Evolutionary conservation across 2,113 vertebrate species (phyloP), one percentile per base, ranked within the genome.

Genomic region (Eclectus roratus): DNA sequence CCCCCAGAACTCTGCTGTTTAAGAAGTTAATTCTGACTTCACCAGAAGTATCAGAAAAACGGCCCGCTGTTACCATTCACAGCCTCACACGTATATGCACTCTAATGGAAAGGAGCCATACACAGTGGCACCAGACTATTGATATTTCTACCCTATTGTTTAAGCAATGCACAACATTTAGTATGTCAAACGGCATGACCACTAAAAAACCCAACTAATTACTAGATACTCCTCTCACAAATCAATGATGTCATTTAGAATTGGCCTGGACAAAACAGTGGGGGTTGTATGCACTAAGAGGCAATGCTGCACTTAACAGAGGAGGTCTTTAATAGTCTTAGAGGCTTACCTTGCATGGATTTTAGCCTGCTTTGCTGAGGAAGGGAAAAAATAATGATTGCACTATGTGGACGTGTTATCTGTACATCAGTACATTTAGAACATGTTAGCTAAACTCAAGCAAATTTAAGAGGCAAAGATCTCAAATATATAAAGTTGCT

Each of bases 91-190:
- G 81, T 84, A 74, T 55, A 80, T 84, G 78, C 81, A 85, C 84
- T 93, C 91, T 94, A 96, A 97, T 96, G 95, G 97, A 95, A 95
- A 96, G 77, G 50, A 97, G 81, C 35, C 78, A 88, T 95, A 81
- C 91, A 78, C 35, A 65, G 55, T 92, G 92, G 96, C 93, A 97
- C 96, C 94, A 96, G 93, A 93, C 88, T 97, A 97, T 96, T 95
- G 96, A 96, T 93, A 97, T 91, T 97, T 91, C 46, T 85, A 82
- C 60, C 33, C 65, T 77, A 44, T 80, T 90, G 84, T 93, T 93
- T 95, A 97, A 94, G 84, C 95, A 96, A 96, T 96, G 87, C 50
- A 69, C 77, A 94, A 74, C 68, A 86, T 94, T 96, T 95, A 94
- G 90, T 92, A 97, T 93, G 92, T 96, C 83, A 96, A 94, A 94